Conservation (phyloP, 2,113 vertebrate genomes). For the Mus pahari region DNA sequence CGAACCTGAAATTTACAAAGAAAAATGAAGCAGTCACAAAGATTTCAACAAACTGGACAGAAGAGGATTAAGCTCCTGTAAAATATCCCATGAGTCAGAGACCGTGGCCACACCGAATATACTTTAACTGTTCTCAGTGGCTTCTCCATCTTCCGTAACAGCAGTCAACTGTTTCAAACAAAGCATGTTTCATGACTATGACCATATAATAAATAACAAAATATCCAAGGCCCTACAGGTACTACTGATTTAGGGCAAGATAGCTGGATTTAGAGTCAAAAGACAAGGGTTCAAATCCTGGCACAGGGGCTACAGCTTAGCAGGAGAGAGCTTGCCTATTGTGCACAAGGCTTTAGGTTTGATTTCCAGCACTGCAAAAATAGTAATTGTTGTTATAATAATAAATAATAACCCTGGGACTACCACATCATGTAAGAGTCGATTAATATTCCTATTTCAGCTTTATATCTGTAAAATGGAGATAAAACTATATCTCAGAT, state of each 20-base stretch:
- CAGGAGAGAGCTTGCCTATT: neutral
- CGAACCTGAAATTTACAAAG: slow-evolving; percentile 90
- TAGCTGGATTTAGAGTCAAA: slow-evolving; percentile 2
- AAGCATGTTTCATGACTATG: neutral
- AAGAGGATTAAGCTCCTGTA: neutral
- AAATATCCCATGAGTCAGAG: neutral
- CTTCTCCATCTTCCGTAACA: neutral
- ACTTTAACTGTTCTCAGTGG: neutral
- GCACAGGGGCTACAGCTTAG: neutral
- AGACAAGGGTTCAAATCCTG: neutral
- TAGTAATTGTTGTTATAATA: neutral
- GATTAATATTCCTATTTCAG: slow-evolving; percentile 2
- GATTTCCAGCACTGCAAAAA: neutral
- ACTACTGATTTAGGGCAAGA: neutral
- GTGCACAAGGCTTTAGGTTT: neutral
- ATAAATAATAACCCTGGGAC: neutral
- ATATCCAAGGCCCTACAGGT: neutral
- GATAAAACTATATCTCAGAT: slow-evolving; percentile 25
- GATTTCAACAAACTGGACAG: slow-evolving; percentile 10
- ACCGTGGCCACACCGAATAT: neutral
- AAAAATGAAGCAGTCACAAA: slow-evolving; percentile 47
- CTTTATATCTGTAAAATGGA: slow-evolving; percentile 27
- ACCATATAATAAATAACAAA: neutral
- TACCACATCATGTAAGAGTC: neutral
- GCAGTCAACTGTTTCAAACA: neutral